A percentile compares a stretch with the other conserved stretches of the same genome.
These are phyloP conservation scores for Drosophila sordidula DNA, from an alignment of 2,888 invertebrate genomes.

Conservation along the genomic window DNA sequence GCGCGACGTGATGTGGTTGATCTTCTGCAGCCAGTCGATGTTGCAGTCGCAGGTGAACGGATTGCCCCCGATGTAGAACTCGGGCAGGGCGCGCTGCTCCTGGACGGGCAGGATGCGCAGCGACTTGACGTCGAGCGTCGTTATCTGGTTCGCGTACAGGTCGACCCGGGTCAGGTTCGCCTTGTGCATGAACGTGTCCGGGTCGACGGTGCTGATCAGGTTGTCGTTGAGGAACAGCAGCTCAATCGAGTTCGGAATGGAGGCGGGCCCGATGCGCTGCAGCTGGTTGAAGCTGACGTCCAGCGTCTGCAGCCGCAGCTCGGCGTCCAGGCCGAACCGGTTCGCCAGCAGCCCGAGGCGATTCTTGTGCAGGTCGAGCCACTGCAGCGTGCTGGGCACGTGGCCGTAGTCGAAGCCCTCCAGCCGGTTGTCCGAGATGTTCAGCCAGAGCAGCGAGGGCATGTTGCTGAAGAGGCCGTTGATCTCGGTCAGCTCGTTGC, in stretches of 20 bases:
- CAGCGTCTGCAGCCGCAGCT: constrained; percentile 91
- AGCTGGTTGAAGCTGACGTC: constrained; percentile 97
- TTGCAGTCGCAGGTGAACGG: constrained; percentile 98
- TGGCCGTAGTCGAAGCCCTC: constrained; percentile 95
- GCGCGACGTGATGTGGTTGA: constrained; percentile 93
- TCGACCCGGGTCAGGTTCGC: constrained; percentile 95
- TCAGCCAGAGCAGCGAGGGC: constrained; percentile 93
- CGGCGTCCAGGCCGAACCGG: constrained; percentile 88
- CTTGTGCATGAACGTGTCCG: constrained; percentile 95
- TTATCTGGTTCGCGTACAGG: constrained; percentile 96
- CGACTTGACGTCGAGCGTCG: constrained; percentile 95
- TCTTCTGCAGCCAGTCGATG: constrained; percentile 97
- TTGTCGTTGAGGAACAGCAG: constrained; percentile 95
- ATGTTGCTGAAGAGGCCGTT: constrained; percentile 93
- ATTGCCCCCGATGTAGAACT: constrained; percentile 97
- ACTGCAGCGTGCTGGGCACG: constrained; percentile 92
- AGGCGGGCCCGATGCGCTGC: constrained; percentile 90
- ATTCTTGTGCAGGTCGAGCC: constrained; percentile 96
- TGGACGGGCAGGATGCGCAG: constrained; percentile 92
- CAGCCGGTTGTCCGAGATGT: constrained; percentile 95
- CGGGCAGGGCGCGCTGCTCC: constrained; percentile 91
- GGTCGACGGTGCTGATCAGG: constrained; percentile 92
- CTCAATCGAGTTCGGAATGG: constrained; percentile 94
- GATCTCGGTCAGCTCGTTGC: constrained; percentile 92
- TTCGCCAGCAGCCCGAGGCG: constrained; percentile 92